Percentiles rank a stretch among this genome's conserved stretches.
Evolutionary conservation across 2,113 vertebrate species (phyloP).

Genomic region (Spheniscus mendiculus): DNA sequence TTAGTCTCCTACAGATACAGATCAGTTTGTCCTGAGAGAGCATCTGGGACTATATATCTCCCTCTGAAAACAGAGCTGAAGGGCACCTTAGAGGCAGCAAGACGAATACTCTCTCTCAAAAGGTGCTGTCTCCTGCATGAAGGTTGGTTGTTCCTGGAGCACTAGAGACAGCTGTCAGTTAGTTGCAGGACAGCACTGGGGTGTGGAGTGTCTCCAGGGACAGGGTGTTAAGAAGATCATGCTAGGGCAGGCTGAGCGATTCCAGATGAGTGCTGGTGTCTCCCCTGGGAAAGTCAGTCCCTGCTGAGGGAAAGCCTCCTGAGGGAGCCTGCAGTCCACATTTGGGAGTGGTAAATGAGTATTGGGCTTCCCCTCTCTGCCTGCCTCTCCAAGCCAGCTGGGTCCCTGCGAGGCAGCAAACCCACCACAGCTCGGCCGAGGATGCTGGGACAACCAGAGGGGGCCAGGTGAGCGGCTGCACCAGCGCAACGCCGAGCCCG

Average conservation of each 20-base stretch:
- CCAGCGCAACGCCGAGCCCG: background rate
- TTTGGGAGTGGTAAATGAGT: background rate
- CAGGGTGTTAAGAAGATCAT: background rate
- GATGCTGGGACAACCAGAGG: background rate
- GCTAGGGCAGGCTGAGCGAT: no score
- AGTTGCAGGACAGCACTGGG: background rate
- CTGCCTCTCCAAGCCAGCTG: background rate
- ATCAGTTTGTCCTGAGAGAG: background rate
- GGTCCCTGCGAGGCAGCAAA: background rate
- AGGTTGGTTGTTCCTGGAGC: background rate
- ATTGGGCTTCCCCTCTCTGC: background rate
- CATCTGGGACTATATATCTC: background rate
- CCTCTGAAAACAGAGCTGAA: background rate
- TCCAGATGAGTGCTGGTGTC: background rate
- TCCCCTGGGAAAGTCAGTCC: background rate
- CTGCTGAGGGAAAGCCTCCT: background rate
- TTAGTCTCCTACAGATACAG: background rate
- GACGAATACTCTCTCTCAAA: background rate
- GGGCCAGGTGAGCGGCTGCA: background rate
- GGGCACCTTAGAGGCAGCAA: background rate
- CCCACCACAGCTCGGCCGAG: background rate
- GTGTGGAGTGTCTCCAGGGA: background rate
- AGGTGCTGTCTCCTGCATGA: background rate
- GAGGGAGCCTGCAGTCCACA: background rate
- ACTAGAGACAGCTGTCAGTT: background rate